Evolutionary conservation across 2,888 invertebrate genomes (phyloP), one percentile per base, ranked within the genome.

Genomic region (Alcis repandata): DNA sequence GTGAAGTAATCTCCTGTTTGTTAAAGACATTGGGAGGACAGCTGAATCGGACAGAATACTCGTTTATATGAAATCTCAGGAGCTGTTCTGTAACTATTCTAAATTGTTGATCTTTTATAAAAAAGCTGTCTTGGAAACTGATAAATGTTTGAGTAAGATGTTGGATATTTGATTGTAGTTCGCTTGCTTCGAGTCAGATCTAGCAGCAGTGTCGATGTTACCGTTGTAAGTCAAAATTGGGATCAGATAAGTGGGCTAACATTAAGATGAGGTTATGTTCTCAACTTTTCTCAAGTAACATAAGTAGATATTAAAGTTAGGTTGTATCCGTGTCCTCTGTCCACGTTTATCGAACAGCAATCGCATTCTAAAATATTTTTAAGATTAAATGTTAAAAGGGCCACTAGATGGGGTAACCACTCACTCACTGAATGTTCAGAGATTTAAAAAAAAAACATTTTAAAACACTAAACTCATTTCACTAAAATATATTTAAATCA

Each of bases 341-440:
- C 43, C 49, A 53, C 20, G 20, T 32, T 43, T 41, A 43, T 48
- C 32, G 36, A 62, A 53, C 51, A 56, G 48, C 38, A 48, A 58
- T 63, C 33, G 51, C 60, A 54, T 59, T 67, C 27, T 64, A 67
- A 64, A 59, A 51, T 64, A 64, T 46, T 10, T 51, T 61, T 56
- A 64, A 45, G 51, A 27, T 38, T 64, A 60, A 62, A 57, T 59
- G 32, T 52, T 27, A 49, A 32, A 46, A 32, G 32, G 9, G 22
- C 48, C 15, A 9, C n/a, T 13, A 10, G 17, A 22, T 8, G 10
- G 10, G 48, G 32, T 3, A 32, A 15, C 48, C 32, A 27, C 32
- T 32, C 15, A 27, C 46, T 22, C n/a, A 20, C 48, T 17, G 32
- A 49, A 49, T 49, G 32, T 51, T 13, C 32, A 38, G 36, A 48